phyloP scores from a whole-genome alignment of 2,888 invertebrate species.

The Nineta flava region DNA sequence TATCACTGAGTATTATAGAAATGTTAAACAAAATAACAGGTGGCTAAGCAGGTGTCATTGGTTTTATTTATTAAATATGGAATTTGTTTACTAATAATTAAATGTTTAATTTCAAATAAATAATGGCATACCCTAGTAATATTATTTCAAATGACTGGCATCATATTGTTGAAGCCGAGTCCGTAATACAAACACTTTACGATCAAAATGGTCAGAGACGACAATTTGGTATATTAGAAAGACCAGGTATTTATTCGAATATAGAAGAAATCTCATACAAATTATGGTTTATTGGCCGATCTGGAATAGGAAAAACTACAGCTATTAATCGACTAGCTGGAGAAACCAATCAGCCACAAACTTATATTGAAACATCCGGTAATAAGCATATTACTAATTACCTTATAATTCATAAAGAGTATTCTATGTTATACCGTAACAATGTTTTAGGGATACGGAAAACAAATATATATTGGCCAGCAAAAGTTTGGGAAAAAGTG shows the following conservation, averaged over 20 bases:
- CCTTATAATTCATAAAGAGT: no score
- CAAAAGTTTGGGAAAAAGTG: conserved; percentile 34
- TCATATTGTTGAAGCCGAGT: conserved; percentile 21
- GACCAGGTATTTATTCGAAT: conserved; percentile 29
- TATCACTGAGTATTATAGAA: no score
- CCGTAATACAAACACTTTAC: conserved; percentile 20
- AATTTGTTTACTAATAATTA: no score
- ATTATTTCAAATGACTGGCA: conserved; percentile 18
- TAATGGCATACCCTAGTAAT: conserved; percentile 1
- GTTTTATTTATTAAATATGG: no score
- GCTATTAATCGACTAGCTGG: conserved; percentile 34
- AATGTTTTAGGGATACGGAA: conserved; percentile 32
- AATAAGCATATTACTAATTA: background rate
- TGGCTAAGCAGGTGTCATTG: no score
- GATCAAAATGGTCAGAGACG: conserved; percentile 9
- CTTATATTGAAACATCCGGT: conserved; percentile 25
- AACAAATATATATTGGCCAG: conserved; percentile 38
- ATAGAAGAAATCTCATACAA: conserved; percentile 38
- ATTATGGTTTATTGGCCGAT: conserved; percentile 34
- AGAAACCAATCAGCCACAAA: conserved; percentile 19
- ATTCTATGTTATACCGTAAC: no score
- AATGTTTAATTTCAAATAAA: background rate
- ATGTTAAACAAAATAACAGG: no score
- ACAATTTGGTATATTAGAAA: conserved; percentile 31
- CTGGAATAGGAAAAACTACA: conserved; percentile 36